Evolutionary conservation across 2,888 invertebrate species (phyloP).

Genomic region (Esperia sulphurella): DNA sequence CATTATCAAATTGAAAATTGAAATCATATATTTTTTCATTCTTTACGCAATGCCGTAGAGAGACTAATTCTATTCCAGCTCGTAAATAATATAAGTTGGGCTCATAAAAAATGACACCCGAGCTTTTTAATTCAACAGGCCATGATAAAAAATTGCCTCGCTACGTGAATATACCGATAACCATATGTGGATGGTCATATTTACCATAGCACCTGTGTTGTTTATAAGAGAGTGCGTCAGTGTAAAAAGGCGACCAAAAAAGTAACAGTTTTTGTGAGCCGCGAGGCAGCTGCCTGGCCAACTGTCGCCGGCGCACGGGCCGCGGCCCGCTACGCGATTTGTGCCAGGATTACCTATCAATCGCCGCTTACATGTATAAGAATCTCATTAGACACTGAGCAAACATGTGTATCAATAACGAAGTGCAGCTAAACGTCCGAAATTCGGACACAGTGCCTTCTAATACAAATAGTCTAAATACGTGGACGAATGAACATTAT

Average conservation of each 20-base stretch:
- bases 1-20: not conserved
- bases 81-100: constrained; percentile 6
- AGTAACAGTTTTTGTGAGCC: constrained; percentile 73
- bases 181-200: constrained; percentile 75
- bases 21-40: not conserved
- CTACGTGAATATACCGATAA: constrained; percentile 58
- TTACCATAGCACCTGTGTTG: constrained; percentile 76
- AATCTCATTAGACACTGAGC: no score
- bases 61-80: not conserved
- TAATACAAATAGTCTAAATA: no score
- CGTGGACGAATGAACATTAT: no score
- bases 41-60: not conserved
- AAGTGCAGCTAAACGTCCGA: no score
- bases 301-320: constrained; percentile 54
- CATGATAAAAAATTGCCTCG: constrained; percentile 56
- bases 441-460: no score
- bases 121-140: constrained; percentile 41
- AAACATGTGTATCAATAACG: no score
- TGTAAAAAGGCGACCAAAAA: constrained; percentile 74
- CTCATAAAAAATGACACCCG: constrained; percentile 18
- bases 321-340: constrained; percentile 51
- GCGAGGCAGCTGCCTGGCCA: constrained; percentile 71
- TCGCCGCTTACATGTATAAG: constrained; percentile 40
- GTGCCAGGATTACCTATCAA: constrained; percentile 56
- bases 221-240: constrained; percentile 74